Conservation (phyloP, 2,113 vertebrate species). For the Xyrauchen texanus region DNA sequence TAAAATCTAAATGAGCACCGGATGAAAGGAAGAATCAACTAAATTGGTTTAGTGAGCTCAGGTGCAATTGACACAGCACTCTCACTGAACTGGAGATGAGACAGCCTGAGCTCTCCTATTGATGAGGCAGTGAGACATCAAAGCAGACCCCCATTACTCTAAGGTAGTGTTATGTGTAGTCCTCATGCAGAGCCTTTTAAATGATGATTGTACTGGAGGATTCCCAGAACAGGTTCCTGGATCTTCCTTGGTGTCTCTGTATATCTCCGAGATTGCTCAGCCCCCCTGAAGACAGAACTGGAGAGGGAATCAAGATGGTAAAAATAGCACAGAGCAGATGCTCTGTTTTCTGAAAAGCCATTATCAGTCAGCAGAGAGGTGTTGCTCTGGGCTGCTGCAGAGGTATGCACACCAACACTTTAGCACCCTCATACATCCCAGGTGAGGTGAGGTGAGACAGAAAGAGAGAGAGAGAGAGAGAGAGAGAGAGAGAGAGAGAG, state of each 20-base stretch:
- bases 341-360: constrained; percentile 53
- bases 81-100: constrained; percentile 2
- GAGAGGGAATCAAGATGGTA: constrained; percentile 45
- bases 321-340: constrained; percentile 51
- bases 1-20: not conserved
- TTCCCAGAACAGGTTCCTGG: not conserved
- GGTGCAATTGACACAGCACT: not conserved
- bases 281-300: constrained; percentile 40
- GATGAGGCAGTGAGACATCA: constrained; percentile 27
- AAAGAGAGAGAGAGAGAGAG: too few species aligned
- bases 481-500: too few species aligned
- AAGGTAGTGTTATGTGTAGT: not conserved
- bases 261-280: constrained; percentile 30
- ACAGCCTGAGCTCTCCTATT: constrained; percentile 8
- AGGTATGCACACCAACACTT: constrained; percentile 38
- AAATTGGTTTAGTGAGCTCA: constrained; percentile 13
- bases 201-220: too few species aligned
- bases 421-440: constrained; percentile 15
- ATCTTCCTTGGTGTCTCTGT: constrained; percentile 7
- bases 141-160: not conserved
- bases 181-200: not conserved
- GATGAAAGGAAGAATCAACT: constrained; percentile 25
- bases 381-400: constrained; percentile 12
- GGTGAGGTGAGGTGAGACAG: not conserved
- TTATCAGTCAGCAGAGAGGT: constrained; percentile 54